These are phyloP conservation scores for Pteronotus mesoamericanus DNA, from an alignment of 2,797 vertebrate genomes.

Conservation along the genomic window DNA sequence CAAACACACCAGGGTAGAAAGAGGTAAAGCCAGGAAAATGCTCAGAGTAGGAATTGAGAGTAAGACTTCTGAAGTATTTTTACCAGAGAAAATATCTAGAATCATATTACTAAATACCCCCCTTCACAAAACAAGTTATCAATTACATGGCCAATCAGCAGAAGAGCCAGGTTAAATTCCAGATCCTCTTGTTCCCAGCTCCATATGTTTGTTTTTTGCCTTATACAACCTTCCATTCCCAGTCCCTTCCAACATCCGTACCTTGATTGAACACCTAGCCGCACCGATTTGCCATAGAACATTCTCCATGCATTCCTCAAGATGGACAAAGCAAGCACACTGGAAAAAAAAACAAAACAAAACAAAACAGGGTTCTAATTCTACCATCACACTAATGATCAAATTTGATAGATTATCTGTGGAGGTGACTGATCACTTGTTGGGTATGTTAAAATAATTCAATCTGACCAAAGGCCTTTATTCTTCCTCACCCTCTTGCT, in stretches of 20 bases:
- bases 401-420: background rate
- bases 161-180: background rate
- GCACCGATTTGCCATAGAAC: background rate
- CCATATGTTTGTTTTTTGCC: background rate
- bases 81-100: background rate
- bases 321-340: background rate
- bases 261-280: background rate
- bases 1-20: background rate
- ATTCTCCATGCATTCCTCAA: background rate
- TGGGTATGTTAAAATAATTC: background rate
- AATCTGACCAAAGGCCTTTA: background rate
- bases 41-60: background rate
- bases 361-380: background rate
- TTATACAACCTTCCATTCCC: background rate
- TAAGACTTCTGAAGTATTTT: background rate
- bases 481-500: background rate
- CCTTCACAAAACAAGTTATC: background rate
- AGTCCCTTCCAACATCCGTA: background rate
- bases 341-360: too few species aligned
- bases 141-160: background rate
- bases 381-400: background rate
- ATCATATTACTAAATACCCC: background rate
- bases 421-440: background rate
- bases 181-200: background rate
- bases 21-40: background rate